Evolutionary conservation across 1,140 invertebrate species (phyloP).

Genomic region (Drosophila simulans): DNA sequence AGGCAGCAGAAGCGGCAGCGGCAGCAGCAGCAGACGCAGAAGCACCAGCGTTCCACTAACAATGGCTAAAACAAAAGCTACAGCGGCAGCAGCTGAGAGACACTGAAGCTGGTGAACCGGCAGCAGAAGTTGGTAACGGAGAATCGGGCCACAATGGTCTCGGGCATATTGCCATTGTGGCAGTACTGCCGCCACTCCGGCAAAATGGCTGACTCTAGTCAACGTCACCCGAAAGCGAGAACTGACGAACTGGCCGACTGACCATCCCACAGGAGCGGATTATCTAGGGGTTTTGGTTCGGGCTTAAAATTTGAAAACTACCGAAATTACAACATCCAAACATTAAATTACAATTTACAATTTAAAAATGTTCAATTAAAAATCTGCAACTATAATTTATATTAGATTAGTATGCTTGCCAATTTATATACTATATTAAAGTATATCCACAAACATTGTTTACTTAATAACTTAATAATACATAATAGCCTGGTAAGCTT

Average conservation of each 20-base stretch:
- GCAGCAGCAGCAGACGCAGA: neutral
- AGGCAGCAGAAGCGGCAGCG: slow-evolving; percentile 42
- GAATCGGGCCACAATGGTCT: slow-evolving; percentile 39
- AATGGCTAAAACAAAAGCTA: slow-evolving; percentile 80
- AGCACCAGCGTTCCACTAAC: slow-evolving; percentile 52
- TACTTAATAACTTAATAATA: no score
- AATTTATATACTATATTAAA: no score
- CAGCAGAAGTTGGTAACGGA: slow-evolving; percentile 39
- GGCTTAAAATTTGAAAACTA: neutral
- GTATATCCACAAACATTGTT: no score
- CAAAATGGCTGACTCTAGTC: slow-evolving; percentile 75
- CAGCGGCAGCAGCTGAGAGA: slow-evolving; percentile 29
- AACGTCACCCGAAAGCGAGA: slow-evolving; percentile 36
- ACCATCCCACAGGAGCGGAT: slow-evolving; percentile 50
- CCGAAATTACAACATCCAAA: neutral
- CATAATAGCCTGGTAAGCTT: no score
- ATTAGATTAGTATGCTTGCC: no score
- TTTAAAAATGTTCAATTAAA: no score
- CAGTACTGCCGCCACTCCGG: slow-evolving; percentile 31
- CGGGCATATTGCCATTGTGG: slow-evolving; percentile 69
- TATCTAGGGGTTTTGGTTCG: neutral
- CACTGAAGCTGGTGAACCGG: slow-evolving; percentile 36
- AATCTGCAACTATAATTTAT: no score
- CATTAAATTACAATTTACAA: no score
- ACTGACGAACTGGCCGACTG: slow-evolving; percentile 65